Evolutionary conservation across 2,888 invertebrate species (phyloP), one percentile per base, ranked within the genome.

Genomic region (Zygogramma bicolorata): DNA sequence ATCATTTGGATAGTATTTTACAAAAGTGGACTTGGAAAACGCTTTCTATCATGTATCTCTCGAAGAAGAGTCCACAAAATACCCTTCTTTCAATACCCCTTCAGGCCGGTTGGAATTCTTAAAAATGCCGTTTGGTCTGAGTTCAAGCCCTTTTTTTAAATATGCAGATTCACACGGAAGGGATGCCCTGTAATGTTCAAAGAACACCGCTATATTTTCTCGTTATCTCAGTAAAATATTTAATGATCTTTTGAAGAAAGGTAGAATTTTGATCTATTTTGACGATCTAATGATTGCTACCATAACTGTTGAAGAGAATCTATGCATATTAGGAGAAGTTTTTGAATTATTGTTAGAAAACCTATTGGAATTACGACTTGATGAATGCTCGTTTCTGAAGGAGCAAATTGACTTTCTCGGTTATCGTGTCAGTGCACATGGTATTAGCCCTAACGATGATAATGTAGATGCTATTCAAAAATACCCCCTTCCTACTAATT

Each of bases 1-100:
- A 82, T 53, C 75, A 80, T 58, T 66, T 66, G 15, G 82, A 84
- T 53, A 31, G 22, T 80, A 74, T 70, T 84, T 78, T 74, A 79
- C 80, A 4, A 77, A 49, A 8, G 66, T 84, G 15, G 83, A 84
- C 73, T 70, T 84, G 13, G 79, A 78, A 61, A 79, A 78, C 71
- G 83, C 77, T 0, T 84, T 82, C 59, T 75, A 82, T 62, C 83
- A 84, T 46, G 75, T 84, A n/a, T 60, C 53, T 15, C 38, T 84
- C 20, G 71, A 77, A 0, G 71, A 80, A 68, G 70, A 77, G 10
- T 81, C 80, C 3, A 70, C 77, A 2, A 75, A 81, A 70, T 80
- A 81, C 38, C 84, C 83, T 2, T 78, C 82, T 1, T 84, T 85
- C 74, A 72, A 81, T 5, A 81, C 80, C 1, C 80, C 77, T 8